Evolutionary conservation across 2,797 vertebrate species (phyloP).

Genomic region (Euthynnus affinis): DNA sequence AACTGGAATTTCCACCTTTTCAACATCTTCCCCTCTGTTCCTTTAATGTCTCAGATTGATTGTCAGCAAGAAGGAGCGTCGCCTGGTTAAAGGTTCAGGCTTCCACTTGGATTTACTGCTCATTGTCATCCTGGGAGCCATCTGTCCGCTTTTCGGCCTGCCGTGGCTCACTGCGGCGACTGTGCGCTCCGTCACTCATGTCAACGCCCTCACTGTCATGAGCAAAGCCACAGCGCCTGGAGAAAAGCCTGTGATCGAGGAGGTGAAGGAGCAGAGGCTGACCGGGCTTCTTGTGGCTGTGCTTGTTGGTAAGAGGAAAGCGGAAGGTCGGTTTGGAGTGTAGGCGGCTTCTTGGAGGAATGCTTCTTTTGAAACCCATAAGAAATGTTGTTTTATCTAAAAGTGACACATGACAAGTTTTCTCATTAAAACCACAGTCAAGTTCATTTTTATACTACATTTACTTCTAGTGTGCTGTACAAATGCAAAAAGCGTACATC

Average conservation of each 20-base stretch:
- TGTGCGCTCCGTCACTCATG: slow-evolving; percentile 95
- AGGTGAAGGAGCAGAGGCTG: slow-evolving; percentile 93
- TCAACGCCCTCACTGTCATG: slow-evolving; percentile 98
- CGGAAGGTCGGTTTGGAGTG: too few species aligned
- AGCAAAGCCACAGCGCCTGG: slow-evolving; percentile 96
- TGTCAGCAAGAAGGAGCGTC: slow-evolving; percentile 96
- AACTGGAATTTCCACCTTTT: neutral
- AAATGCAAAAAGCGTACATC: too few species aligned
- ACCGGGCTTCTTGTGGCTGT: slow-evolving; percentile 92
- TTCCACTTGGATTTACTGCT: slow-evolving; percentile 98
- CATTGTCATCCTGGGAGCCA: slow-evolving; percentile 93
- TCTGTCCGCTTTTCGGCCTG: slow-evolving; percentile 96
- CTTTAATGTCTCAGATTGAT: slow-evolving; percentile 87
- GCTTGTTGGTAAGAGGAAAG: slow-evolving; percentile 90
- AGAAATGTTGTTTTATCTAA: neutral
- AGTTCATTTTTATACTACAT: too few species aligned
- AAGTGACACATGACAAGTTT: too few species aligned
- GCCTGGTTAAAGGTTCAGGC: slow-evolving; percentile 94
- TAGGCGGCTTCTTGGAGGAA: neutral
- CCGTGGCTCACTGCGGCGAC: slow-evolving; percentile 98
- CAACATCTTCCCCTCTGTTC: accelerated
- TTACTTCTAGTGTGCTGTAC: too few species aligned
- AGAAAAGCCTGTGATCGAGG: slow-evolving; percentile 93
- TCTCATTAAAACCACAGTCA: too few species aligned
- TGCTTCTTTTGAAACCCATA: neutral